These are phyloP conservation scores for Platynereis dumerilii DNA, from an alignment of 2,888 invertebrate species.

Conservation along the genomic window DNA sequence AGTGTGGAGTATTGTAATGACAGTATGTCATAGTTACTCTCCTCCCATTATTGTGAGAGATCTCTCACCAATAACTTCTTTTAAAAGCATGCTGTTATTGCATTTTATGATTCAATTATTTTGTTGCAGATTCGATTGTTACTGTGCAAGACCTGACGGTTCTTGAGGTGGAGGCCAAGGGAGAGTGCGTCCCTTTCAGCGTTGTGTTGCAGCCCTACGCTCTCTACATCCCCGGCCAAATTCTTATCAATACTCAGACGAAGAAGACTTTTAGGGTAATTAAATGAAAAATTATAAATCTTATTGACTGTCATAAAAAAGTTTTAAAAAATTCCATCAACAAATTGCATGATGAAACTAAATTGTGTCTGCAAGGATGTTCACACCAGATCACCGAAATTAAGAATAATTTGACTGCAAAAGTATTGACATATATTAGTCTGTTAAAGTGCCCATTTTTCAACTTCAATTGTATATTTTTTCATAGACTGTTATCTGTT, in stretches of 20 bases:
- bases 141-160: constrained; percentile 49
- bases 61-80: too few species aligned
- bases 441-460: too few species aligned
- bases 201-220: constrained; percentile 61
- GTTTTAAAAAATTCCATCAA: background rate
- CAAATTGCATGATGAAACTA: background rate
- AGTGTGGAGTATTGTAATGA: too few species aligned
- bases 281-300: background rate
- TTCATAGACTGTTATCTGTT: constrained; percentile 21
- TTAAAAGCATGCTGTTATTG: too few species aligned
- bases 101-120: too few species aligned
- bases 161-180: constrained; percentile 59
- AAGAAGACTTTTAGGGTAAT: constrained; percentile 57
- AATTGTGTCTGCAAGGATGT: background rate
- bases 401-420: too few species aligned
- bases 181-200: constrained; percentile 54
- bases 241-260: constrained; percentile 51
- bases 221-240: constrained; percentile 54
- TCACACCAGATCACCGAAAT: too few species aligned
- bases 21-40: too few species aligned
- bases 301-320: background rate
- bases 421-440: too few species aligned
- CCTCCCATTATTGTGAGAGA: too few species aligned
- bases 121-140: too few species aligned
- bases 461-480: too few species aligned